These are phyloP conservation scores for Drosophila kanapiae DNA, from an alignment of 1,140 invertebrate species.

Conservation along the genomic window DNA sequence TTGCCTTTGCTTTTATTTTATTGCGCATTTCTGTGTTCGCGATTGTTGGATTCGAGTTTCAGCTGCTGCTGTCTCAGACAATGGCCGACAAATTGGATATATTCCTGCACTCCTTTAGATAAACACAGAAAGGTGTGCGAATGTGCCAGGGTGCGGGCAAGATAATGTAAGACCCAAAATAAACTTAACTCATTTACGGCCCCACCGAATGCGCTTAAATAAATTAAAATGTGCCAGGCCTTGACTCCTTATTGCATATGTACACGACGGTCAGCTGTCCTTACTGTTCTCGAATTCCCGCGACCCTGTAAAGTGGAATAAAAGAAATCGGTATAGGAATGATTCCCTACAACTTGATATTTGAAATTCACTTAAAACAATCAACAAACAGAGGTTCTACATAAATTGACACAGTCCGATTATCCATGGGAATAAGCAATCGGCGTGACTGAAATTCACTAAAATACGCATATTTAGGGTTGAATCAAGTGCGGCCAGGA, in stretches of 20 bases:
- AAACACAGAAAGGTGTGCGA: slow-evolving; percentile 37
- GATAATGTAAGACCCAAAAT: slow-evolving; percentile 53
- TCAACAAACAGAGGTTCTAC: too few species aligned
- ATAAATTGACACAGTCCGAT: too few species aligned
- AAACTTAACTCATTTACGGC: slow-evolving; percentile 75
- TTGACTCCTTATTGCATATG: slow-evolving; percentile 66
- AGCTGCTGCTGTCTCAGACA: slow-evolving; percentile 36
- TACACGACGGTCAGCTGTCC: slow-evolving; percentile 5
- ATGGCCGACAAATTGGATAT: slow-evolving; percentile 60
- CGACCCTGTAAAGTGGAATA: not conserved
- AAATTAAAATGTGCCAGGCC: slow-evolving; percentile 78
- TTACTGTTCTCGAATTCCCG: not conserved
- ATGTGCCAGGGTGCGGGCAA: slow-evolving; percentile 12
- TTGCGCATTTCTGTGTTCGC: slow-evolving; percentile 43
- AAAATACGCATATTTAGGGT: too few species aligned
- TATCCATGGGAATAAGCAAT: not conserved
- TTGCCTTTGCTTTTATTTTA: slow-evolving; percentile 35
- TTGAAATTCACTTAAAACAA: too few species aligned
- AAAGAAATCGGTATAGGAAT: too few species aligned
- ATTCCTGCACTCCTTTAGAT: slow-evolving; percentile 34
- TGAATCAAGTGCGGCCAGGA: not conserved
- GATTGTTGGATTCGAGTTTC: slow-evolving; percentile 29
- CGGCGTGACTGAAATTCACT: too few species aligned
- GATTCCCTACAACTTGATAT: too few species aligned
- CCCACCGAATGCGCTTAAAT: slow-evolving; percentile 69